Conservation (phyloP, 2,888 invertebrate genomes). For the Papilio demoleus region DNA sequence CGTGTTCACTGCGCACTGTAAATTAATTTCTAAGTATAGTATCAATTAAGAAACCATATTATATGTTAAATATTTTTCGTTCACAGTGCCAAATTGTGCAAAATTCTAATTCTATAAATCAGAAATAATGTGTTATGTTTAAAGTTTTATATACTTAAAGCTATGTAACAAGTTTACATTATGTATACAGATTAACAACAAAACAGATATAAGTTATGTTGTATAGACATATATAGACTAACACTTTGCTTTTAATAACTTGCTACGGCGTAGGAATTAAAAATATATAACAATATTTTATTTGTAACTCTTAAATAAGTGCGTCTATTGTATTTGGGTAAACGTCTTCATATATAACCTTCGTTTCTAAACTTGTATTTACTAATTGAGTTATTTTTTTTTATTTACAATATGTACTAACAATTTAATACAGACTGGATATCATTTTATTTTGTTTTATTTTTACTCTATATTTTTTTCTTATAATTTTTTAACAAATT, state of each 20-base stretch:
- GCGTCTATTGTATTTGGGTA: slow-evolving; percentile 13
- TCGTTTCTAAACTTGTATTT: slow-evolving; percentile 10
- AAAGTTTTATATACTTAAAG: not conserved
- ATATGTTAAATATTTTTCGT: not conserved
- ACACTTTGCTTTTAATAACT: not conserved
- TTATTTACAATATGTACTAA: slow-evolving; percentile 36
- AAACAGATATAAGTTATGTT: slow-evolving; percentile 2
- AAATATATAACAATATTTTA: slow-evolving; percentile 3
- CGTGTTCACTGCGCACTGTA: not conserved
- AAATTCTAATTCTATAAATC: slow-evolving; percentile 2
- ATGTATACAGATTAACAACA: slow-evolving; percentile 10
- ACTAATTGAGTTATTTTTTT: not conserved
- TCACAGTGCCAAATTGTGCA: slow-evolving; percentile 1
- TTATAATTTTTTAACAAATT: not conserved
- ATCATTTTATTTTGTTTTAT: slow-evolving; percentile 36
- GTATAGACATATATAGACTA: slow-evolving; percentile 11
- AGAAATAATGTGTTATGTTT: not conserved
- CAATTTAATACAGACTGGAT: slow-evolving; percentile 38
- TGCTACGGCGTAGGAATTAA: not conserved
- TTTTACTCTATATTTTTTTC: slow-evolving; percentile 12
- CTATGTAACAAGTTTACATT: not conserved
- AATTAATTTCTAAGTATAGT: slow-evolving; percentile 4
- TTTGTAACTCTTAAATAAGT: slow-evolving; percentile 9
- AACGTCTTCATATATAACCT: not conserved
- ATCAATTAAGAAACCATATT: not conserved